A percentile compares a stretch with the other conserved stretches of the same genome.
These are phyloP conservation scores for Malurus alboscapulatus DNA, from an alignment of 2,113 vertebrate species.

Conservation along the genomic window DNA sequence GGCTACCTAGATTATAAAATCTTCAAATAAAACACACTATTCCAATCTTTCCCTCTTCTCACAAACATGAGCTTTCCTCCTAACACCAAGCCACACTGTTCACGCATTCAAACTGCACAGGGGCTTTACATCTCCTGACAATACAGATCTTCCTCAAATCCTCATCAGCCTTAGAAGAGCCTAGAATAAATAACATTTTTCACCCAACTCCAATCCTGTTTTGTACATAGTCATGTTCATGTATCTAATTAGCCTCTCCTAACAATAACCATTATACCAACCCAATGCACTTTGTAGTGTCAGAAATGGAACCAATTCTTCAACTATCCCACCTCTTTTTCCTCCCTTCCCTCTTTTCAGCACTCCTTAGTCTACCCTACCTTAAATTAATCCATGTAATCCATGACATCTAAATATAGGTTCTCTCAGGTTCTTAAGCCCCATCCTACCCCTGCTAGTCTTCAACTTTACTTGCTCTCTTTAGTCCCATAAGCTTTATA, in stretches of 20 bases:
- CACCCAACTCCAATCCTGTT: neutral
- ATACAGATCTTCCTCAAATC: neutral
- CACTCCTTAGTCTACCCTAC: neutral
- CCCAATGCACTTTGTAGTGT: neutral
- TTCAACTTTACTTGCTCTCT: neutral
- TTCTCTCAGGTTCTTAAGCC: neutral
- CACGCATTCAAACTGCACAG: neutral
- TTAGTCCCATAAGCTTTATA: neutral
- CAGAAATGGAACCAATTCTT: neutral
- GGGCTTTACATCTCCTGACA: neutral
- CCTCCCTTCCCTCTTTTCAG: neutral
- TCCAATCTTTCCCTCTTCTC: neutral
- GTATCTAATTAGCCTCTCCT: neutral
- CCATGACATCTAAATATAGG: neutral
- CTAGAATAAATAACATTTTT: neutral
- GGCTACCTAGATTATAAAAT: neutral
- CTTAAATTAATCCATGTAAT: neutral
- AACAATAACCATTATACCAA: neutral
- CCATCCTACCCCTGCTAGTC: neutral
- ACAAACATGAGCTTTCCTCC: neutral
- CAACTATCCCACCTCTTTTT: fast-evolving
- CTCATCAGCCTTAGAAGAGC: neutral
- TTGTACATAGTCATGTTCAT: neutral
- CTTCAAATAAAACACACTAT: neutral
- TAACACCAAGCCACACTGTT: neutral